Percentiles rank a stretch among this genome's conserved stretches.
Conservation (phyloP, 2,113 vertebrate genomes). For the Chlamydotis undulata region DNA sequence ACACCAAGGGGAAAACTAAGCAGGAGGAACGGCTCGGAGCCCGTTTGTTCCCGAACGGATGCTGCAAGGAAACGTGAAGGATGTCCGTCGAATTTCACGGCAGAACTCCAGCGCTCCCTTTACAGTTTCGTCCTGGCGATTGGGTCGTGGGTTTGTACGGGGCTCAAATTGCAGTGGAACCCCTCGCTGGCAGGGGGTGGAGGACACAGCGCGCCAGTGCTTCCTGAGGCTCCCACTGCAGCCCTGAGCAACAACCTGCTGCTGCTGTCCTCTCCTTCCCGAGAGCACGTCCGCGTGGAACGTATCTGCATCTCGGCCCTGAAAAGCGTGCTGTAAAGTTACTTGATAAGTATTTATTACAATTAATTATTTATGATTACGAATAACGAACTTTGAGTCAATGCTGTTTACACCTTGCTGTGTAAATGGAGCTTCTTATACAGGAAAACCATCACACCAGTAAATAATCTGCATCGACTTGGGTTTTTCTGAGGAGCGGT, state of each 20-base stretch:
- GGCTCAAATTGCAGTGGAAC: not conserved
- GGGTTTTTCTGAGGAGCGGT: not conserved
- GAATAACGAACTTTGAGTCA: constrained; percentile 85
- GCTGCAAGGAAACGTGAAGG: fast-evolving
- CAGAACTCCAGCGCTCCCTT: fast-evolving
- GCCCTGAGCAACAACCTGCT: constrained; percentile 73
- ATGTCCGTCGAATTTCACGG: fast-evolving
- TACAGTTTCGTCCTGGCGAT: not conserved
- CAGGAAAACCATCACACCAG: constrained; percentile 82
- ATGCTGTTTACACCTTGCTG: constrained; percentile 82
- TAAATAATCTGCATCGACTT: constrained; percentile 77
- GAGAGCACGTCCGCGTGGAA: constrained; percentile 53
- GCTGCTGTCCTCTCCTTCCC: constrained; percentile 73
- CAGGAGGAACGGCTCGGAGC: fast-evolving
- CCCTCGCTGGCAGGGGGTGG: not conserved
- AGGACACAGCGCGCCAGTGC: not conserved
- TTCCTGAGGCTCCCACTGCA: constrained; percentile 30
- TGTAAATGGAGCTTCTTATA: constrained; percentile 83
- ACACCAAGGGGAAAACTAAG: not conserved
- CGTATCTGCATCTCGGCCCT: constrained; percentile 76
- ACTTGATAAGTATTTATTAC: constrained; percentile 97
- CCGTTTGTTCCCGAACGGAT: fast-evolving
- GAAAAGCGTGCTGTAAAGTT: constrained; percentile 87
- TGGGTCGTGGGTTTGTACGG: fast-evolving
- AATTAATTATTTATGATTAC: constrained; percentile 98